Conservation (phyloP, 2,797 vertebrate genomes). For the Gallinago stenura region DNA sequence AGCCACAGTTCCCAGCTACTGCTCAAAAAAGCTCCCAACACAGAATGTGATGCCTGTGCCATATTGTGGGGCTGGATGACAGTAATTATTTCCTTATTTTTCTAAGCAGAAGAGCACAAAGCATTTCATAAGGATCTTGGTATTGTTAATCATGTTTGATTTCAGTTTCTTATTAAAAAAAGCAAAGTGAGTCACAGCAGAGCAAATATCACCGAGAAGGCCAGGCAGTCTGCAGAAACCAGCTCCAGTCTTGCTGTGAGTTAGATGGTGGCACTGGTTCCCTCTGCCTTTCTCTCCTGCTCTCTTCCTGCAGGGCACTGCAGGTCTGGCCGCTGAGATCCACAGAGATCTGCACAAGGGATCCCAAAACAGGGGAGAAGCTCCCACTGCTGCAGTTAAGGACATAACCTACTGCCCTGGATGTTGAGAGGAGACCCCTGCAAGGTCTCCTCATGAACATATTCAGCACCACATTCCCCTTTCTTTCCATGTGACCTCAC, state of each 20-base stretch:
- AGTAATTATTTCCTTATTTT: background rate
- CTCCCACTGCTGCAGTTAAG: background rate
- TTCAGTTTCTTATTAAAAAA: background rate
- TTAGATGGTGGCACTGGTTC: background rate
- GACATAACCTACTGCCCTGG: background rate
- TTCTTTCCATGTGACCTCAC: background rate
- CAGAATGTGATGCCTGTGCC: background rate
- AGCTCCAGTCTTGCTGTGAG: background rate
- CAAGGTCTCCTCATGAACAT: background rate
- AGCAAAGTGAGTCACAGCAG: background rate
- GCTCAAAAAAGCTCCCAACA: background rate
- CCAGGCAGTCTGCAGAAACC: background rate
- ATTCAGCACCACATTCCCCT: accelerated
- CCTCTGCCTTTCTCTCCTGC: background rate
- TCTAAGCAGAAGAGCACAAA: background rate
- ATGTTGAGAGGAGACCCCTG: background rate
- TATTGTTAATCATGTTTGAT: background rate
- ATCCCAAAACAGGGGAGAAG: background rate
- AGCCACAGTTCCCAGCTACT: background rate
- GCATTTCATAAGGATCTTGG: background rate
- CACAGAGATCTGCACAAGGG: background rate
- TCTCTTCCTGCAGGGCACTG: background rate
- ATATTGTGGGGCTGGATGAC: background rate
- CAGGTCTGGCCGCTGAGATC: background rate
- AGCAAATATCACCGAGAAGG: background rate